phyloP scores from a whole-genome alignment of 2,113 vertebrate species.

The Psophia crepitans region DNA sequence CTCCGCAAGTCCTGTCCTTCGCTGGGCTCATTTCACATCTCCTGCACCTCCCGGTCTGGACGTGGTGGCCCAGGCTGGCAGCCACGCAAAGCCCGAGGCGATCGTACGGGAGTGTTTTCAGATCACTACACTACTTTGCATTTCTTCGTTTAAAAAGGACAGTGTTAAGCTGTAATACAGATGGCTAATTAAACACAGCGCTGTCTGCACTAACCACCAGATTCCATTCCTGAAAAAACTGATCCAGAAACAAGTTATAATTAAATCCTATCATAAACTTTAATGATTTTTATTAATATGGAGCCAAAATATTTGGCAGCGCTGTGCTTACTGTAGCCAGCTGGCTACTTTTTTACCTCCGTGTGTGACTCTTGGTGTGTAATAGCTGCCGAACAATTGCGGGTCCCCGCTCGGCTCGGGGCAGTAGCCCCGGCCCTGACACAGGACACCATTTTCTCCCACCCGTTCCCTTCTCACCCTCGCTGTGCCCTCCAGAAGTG shows the following conservation, averaged over 20 bases:
- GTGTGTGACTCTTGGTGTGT: neutral
- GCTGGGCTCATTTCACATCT: neutral
- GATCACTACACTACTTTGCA: fast-evolving
- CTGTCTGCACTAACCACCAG: neutral
- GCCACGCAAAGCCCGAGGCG: neutral
- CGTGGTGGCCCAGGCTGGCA: fast-evolving
- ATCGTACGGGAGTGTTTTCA: fast-evolving
- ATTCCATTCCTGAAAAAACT: neutral
- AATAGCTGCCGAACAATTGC: neutral
- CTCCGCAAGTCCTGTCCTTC: neutral
- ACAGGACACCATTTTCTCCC: neutral
- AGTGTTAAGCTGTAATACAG: neutral
- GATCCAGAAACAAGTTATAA: neutral
- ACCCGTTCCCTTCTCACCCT: neutral
- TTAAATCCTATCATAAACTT: neutral
- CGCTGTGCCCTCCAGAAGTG: neutral
- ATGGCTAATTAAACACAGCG: neutral
- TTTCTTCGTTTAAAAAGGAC: neutral
- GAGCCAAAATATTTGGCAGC: neutral
- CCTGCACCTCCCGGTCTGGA: neutral
- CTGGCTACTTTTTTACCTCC: neutral
- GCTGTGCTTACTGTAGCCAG: neutral
- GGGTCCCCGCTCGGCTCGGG: neutral
- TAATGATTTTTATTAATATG: neutral
- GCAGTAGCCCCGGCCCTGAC: neutral